These are phyloP conservation scores for Rallus crepitans DNA, from an alignment of 2,797 vertebrate species.

Conservation along the genomic window DNA sequence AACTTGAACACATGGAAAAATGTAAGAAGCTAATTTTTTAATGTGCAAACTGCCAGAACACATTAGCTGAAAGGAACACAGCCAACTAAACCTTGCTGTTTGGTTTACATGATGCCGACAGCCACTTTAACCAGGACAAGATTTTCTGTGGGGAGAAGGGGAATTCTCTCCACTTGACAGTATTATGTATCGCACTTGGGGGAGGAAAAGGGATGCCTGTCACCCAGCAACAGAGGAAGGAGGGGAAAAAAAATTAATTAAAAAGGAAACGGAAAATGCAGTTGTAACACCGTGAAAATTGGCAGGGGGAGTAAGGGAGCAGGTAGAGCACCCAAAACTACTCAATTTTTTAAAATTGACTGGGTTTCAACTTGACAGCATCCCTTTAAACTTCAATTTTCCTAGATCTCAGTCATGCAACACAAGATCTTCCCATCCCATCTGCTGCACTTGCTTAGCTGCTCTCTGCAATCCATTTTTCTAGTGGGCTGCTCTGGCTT, in stretches of 20 bases:
- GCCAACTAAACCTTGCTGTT: not conserved
- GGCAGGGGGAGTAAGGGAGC: constrained; percentile 15
- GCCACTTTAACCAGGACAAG: not conserved
- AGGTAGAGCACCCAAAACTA: constrained; percentile 1
- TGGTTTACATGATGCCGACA: not conserved
- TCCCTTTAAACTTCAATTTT: constrained; percentile 44
- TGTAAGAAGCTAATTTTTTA: constrained; percentile 12
- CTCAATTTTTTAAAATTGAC: not conserved
- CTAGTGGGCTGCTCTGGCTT: not conserved
- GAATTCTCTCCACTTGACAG: not conserved
- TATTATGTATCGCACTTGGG: not conserved
- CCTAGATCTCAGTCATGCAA: not conserved
- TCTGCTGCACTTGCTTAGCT: not conserved
- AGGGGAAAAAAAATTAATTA: not conserved
- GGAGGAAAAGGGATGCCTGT: not conserved
- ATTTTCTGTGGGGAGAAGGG: not conserved
- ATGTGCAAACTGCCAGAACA: not conserved
- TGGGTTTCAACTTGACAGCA: constrained; percentile 10
- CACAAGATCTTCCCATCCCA: not conserved
- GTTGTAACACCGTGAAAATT: constrained; percentile 1
- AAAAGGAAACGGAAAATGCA: not conserved
- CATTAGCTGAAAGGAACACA: not conserved
- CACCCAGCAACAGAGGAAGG: not conserved
- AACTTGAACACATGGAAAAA: not conserved
- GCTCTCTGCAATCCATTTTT: not conserved